These are phyloP conservation scores for Sus scrofa DNA, from an alignment of 2,113 vertebrate genomes.

Conservation along the genomic window DNA sequence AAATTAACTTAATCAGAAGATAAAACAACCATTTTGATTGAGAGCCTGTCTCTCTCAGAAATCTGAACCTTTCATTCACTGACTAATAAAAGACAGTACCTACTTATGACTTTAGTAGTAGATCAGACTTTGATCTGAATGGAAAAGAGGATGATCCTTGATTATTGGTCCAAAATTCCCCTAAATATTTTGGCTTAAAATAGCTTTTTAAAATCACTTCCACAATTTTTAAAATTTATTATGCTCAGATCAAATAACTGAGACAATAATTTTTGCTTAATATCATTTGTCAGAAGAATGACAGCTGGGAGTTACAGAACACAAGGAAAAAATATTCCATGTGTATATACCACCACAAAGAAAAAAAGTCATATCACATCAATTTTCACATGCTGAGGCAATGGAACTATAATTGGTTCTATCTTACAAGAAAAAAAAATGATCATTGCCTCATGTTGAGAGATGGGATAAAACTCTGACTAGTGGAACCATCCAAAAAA, in stretches of 20 bases:
- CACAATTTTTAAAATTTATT: not conserved
- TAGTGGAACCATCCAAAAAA: not conserved
- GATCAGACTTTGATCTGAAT: not conserved
- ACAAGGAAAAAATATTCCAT: not conserved
- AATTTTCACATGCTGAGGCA: constrained; percentile 32
- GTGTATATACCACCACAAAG: not conserved
- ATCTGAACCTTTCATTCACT: not conserved
- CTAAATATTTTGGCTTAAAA: constrained; percentile 13
- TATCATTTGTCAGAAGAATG: not conserved
- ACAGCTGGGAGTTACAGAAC: constrained; percentile 15
- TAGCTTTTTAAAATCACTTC: constrained; percentile 28
- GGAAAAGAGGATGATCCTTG: not conserved
- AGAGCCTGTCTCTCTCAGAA: not conserved
- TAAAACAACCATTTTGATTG: not conserved
- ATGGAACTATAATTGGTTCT: not conserved
- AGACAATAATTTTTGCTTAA: constrained; percentile 13
- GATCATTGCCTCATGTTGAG: not conserved
- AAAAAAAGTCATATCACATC: not conserved
- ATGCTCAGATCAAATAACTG: constrained; percentile 17
- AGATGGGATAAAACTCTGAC: not conserved
- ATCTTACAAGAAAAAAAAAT: constrained; percentile 53
- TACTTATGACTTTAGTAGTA: too few species aligned
- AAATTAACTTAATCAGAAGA: not conserved
- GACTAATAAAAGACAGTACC: not conserved
- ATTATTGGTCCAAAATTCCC: not conserved